phyloP scores from a whole-genome alignment of 2,797 vertebrate species.

The Sparidentex hasta region DNA sequence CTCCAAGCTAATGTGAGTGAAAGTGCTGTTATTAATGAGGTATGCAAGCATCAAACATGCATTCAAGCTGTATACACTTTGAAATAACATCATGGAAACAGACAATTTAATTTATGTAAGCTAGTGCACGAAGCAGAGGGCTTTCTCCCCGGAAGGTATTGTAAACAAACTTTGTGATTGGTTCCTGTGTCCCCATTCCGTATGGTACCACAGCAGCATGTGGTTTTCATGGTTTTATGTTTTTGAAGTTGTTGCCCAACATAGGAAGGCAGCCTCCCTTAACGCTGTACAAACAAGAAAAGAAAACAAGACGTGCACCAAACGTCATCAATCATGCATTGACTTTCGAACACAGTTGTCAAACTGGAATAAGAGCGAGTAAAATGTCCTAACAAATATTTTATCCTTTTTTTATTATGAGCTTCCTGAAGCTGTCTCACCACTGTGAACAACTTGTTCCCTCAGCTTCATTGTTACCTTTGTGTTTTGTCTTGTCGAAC shows the following conservation, averaged over 20 bases:
- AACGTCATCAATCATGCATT: neutral
- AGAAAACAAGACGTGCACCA: neutral
- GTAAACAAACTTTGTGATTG: too few relatives aligned
- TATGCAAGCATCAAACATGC: too few relatives aligned
- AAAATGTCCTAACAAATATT: neutral
- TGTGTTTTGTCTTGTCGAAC: neutral
- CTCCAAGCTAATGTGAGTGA: too few relatives aligned
- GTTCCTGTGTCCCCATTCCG: neutral
- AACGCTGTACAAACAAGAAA: neutral
- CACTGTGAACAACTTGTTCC: neutral
- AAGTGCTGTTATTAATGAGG: too few relatives aligned
- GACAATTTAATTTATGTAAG: too few relatives aligned
- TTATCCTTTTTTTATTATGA: neutral
- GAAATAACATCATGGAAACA: too few relatives aligned
- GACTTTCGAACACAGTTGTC: constrained; percentile 7
- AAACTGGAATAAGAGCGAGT: neutral
- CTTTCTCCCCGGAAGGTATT: too few relatives aligned
- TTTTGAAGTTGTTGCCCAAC: neutral
- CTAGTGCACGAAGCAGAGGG: too few relatives aligned
- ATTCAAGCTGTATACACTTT: too few relatives aligned
- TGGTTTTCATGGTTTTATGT: neutral
- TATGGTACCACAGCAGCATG: neutral
- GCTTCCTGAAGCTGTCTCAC: neutral
- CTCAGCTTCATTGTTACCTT: neutral
- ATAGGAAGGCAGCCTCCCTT: neutral